Base-by-base conservation (phyloP, 1,140 invertebrate species). In the Tigriopus japonicus region DNA sequence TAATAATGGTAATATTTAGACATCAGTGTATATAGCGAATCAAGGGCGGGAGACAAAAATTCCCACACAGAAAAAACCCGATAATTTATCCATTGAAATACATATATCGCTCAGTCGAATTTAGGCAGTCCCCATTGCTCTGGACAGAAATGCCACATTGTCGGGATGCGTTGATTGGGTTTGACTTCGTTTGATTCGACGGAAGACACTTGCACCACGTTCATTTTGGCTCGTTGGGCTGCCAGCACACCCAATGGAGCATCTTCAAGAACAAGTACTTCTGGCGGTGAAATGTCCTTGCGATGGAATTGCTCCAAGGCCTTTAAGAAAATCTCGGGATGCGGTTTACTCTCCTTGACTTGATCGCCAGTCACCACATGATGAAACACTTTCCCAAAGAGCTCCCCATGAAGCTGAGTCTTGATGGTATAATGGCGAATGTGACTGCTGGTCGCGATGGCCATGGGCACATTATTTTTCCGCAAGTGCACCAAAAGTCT, bases 191-290 rank as follows among this genome's bases (percentile, higher is more conserved):
- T 6, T 3, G 28, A 35, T 35, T 35, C 28, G 28, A 35, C 28
- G 28, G 28, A 15, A 49, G n/a, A 49, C n/a, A 49, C 45, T 21
- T 21, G 23, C 6, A 24, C 23, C 24, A 28, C 17, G 19, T 54
- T 17, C 17, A 54, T 21, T 54, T 24, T 24, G 24, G 52, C 52
- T 21, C 17, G 2, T n/a, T n/a, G 15, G 24, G 52, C 52, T 21
- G 52, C 52, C 24, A 21, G 15, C n/a, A 54, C 24, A 24, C 52
- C 52, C 24, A 54, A 54, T 3, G 52, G 52, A 5, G 52, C 17
- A 54, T 54, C 52, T 21, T 54, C 52, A 24, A 54, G 24, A 24
- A 54, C 52, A n/a, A 54, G 24, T 2, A 54, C 52, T 28, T 54
- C 23, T 24, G 2, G 15, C 15, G 52, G 17, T 19, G 15, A 17